A percentile compares a stretch with the other conserved stretches of the same genome.
Conservation (phyloP, 2,888 invertebrate genomes). For the Morpho helenor region DNA sequence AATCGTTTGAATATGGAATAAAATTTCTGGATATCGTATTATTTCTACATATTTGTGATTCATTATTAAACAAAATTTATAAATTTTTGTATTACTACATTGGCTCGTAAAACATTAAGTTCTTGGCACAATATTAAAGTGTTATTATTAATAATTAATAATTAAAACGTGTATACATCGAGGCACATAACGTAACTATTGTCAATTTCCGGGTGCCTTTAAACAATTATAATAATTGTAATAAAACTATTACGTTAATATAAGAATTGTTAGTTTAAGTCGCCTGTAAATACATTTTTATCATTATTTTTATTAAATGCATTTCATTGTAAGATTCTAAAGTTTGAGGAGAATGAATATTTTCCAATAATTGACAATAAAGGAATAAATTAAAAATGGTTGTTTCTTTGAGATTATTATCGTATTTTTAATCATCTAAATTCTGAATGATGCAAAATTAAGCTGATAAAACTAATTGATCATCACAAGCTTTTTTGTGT, state of each 20-base stretch:
- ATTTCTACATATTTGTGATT: background rate
- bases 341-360: constrained; percentile 70
- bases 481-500: too few relatives aligned
- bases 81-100: too few relatives aligned
- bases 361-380: constrained; percentile 76
- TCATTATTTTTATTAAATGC: constrained; percentile 75
- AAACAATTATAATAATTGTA: constrained; percentile 50
- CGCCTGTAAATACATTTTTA: constrained; percentile 70
- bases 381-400: constrained; percentile 59
- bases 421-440: background rate
- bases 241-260: constrained; percentile 56
- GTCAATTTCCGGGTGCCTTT: constrained; percentile 57
- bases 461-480: too few relatives aligned
- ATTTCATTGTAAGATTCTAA: constrained; percentile 71
- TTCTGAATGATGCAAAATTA: too few relatives aligned
- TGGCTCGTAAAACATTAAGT: background rate
- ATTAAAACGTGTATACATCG: constrained; percentile 30
- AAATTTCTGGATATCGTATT: too few relatives aligned
- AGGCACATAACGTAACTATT: constrained; percentile 39
- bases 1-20: too few relatives aligned
- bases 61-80: too few relatives aligned
- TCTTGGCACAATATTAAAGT: constrained; percentile 26
- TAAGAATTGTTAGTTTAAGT: constrained; percentile 41
- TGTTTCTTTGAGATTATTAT: constrained; percentile 28
- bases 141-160: constrained; percentile 6